These are phyloP conservation scores for Apodemus sylvaticus DNA, from an alignment of 2,113 vertebrate species.

Conservation along the genomic window DNA sequence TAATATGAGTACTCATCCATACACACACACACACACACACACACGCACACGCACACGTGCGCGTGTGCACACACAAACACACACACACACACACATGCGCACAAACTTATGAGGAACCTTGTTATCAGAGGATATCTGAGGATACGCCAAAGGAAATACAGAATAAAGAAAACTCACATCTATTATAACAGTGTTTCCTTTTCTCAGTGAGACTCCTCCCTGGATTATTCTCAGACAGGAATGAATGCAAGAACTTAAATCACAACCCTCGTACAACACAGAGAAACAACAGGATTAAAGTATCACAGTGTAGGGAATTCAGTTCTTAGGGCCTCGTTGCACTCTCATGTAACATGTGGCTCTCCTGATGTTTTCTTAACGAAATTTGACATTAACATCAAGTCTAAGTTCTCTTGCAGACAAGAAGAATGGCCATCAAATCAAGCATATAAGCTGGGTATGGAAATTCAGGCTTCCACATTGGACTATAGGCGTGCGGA, in stretches of 20 bases:
- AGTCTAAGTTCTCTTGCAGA: neutral
- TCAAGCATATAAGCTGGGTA: neutral
- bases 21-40: neutral
- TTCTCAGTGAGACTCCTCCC: neutral
- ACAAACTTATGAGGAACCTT: neutral
- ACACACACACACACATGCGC: too few species aligned
- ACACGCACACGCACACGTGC: too few species aligned
- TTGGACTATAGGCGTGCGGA: neutral
- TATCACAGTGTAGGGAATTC: neutral
- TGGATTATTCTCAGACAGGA: neutral
- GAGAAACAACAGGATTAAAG: neutral
- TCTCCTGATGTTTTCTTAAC: constrained; percentile 2
- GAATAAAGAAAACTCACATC: neutral
- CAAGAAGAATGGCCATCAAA: neutral
- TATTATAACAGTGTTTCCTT: neutral
- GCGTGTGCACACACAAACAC: too few species aligned
- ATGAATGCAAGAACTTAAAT: neutral
- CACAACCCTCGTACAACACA: neutral
- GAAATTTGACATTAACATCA: neutral
- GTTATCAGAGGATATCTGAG: neutral
- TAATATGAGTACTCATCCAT: too few species aligned
- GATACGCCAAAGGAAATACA: neutral
- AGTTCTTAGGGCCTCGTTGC: neutral
- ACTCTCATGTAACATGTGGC: neutral
- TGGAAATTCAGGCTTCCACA: neutral